Evolutionary conservation across 2,888 invertebrate species (phyloP), one percentile per base, ranked within the genome.

Genomic region (Thera britannica): DNA sequence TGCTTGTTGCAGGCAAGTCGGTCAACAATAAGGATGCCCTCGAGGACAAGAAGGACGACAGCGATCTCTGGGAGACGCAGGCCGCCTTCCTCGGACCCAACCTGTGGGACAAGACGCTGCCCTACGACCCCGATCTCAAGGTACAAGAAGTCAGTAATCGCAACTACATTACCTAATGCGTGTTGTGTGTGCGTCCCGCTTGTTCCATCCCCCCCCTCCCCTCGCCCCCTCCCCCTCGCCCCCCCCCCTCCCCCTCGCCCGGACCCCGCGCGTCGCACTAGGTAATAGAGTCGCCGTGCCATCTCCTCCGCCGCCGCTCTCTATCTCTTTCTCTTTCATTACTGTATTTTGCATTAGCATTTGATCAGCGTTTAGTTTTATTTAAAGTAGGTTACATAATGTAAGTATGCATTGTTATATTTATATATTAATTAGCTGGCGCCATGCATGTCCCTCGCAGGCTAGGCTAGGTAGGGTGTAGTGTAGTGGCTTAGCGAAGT

Each of bases 21-120:
- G 93, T 92, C 87, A 93, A 91, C 88, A 89, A 74, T 81, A 95
- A 95, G 90, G 96, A 96, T 88, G 93, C 94, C 78, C 87, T 93
- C 79, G 95, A 95, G 77, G 96, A 96, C 89, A 95, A 95, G 86
- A 97, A 97, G 90, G 97, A 97, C 90, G 97, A 97, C 90, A 96
- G 95, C 82, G 97, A 97, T 93, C 95, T 97, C 77, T 97, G 98
- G 97, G 98, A 98, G 94, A 98, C 97, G 86, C 98, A 98, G 92
- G 97, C 98, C 78, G 98, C 98, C 89, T 98, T 98, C 95, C 96
- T 99, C 83, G 98, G 98, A 74, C 98, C 98, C 76, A 98, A 97
- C 91, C 95, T 99, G 74, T 99, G 98, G 98, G 98, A 98, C 94
- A 98, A 98, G 94, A 97, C 98, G 81, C 95, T 97, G 86, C 96